Evolutionary conservation across 1,140 invertebrate species (phyloP).

Genomic region (Neodiprion virginianus): DNA sequence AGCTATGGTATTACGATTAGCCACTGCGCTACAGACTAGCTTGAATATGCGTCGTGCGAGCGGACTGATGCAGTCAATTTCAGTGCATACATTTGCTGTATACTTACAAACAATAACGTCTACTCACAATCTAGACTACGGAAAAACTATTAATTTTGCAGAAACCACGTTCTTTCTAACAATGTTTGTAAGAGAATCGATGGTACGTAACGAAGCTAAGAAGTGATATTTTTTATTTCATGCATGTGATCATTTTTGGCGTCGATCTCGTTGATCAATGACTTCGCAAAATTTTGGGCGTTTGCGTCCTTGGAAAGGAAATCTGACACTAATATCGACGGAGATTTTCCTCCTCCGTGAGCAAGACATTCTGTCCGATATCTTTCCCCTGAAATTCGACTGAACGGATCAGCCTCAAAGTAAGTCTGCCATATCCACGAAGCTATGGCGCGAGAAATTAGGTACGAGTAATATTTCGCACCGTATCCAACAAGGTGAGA

Average conservation of each 20-base stretch:
- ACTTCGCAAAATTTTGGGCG: conserved; percentile 65
- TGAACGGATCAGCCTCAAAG: conserved; percentile 86
- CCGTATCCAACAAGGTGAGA: conserved; percentile 97
- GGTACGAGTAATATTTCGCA: conserved; percentile 97
- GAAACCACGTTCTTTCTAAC: no score
- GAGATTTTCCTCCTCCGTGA: conserved; percentile 89
- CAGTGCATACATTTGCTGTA: not conserved
- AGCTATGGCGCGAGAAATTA: conserved; percentile 92
- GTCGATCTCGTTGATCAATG: conserved; percentile 67
- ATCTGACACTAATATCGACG: conserved; percentile 74
- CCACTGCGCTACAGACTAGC: no score
- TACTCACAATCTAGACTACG: no score
- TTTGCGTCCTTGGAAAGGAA: conserved; percentile 75
- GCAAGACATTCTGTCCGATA: conserved; percentile 80
- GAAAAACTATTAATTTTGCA: no score
- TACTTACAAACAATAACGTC: no score
- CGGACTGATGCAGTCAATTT: not conserved
- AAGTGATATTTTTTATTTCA: conserved; percentile 26
- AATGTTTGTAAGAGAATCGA: not conserved
- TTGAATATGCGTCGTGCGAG: conserved; percentile 14
- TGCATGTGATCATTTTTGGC: conserved; percentile 57
- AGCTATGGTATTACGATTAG: no score
- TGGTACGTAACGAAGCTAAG: conserved; percentile 15
- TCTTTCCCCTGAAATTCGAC: conserved; percentile 74
- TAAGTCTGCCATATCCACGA: conserved; percentile 92